These are phyloP conservation scores for Brotula barbata DNA, from an alignment of 2,797 vertebrate genomes.

Conservation along the genomic window DNA sequence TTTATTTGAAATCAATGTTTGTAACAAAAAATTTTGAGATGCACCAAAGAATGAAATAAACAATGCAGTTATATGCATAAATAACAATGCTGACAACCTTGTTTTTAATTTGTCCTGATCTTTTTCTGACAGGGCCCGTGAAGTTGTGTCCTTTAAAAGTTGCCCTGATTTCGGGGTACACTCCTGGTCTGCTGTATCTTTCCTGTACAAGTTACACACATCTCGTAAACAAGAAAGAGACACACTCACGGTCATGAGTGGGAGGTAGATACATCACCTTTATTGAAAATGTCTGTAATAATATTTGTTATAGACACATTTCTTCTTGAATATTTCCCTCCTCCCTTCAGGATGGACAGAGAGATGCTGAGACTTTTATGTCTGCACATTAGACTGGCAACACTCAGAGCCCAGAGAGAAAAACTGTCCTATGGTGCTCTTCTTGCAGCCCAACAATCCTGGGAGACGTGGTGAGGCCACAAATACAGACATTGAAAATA, in stretches of 20 bases:
- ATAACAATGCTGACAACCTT: too few species aligned
- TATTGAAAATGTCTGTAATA: too few species aligned
- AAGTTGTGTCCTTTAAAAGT: constrained; percentile 15
- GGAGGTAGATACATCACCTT: constrained; percentile 54
- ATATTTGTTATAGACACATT: neutral
- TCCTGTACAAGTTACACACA: constrained; percentile 62
- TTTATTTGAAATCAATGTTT: too few species aligned
- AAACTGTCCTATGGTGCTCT: constrained; percentile 66
- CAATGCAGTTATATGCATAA: too few species aligned
- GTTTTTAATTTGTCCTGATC: neutral
- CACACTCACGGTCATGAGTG: constrained; percentile 46
- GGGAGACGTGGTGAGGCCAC: constrained; percentile 76
- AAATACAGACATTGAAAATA: constrained; percentile 1
- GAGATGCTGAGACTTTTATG: constrained; percentile 61
- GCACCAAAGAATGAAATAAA: too few species aligned
- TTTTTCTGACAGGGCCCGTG: constrained; percentile 32
- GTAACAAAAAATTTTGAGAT: too few species aligned
- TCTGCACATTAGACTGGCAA: constrained; percentile 69
- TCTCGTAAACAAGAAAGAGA: constrained; percentile 61
- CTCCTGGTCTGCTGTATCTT: constrained; percentile 67
- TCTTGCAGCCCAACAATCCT: constrained; percentile 75
- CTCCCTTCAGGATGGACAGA: constrained; percentile 52
- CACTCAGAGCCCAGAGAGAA: constrained; percentile 74
- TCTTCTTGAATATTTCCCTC: neutral
- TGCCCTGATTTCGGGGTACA: constrained; percentile 25